phyloP scores from a whole-genome alignment of 1,140 invertebrate species.

The Theocolax elegans region DNA sequence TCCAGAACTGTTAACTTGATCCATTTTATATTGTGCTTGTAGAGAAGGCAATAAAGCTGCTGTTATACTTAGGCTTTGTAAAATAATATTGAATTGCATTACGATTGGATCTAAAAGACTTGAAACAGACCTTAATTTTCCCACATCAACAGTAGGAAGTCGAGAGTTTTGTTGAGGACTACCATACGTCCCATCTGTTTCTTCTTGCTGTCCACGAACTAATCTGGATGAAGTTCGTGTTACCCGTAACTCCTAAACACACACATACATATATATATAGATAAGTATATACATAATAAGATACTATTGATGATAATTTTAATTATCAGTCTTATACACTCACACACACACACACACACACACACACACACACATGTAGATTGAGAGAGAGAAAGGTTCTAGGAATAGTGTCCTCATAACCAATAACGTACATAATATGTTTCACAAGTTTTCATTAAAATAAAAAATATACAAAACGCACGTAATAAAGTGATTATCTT shows the following conservation, averaged over 20 bases:
- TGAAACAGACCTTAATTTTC: constrained; percentile 56
- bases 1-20: constrained; percentile 89
- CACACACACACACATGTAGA: no score
- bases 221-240: constrained; percentile 81
- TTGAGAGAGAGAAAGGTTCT: no score
- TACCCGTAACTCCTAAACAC: constrained; percentile 81
- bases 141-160: constrained; percentile 57
- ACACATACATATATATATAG: no score
- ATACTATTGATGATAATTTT: no score
- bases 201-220: constrained; percentile 72
- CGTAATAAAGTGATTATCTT: no score
- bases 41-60: constrained; percentile 94
- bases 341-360: no score
- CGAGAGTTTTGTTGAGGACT: constrained; percentile 69
- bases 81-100: constrained; percentile 85
- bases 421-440: no score
- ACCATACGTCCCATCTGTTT: constrained; percentile 67
- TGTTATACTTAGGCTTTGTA: constrained; percentile 84
- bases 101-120: constrained; percentile 80
- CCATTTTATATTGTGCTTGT: constrained; percentile 97
- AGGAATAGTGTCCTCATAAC: no score
- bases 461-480: no score
- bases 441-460: no score
- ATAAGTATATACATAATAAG: no score
- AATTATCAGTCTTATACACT: no score